phyloP scores from a whole-genome alignment of 2,797 vertebrate genomes.

The Rhabdophis nuchalis region DNA sequence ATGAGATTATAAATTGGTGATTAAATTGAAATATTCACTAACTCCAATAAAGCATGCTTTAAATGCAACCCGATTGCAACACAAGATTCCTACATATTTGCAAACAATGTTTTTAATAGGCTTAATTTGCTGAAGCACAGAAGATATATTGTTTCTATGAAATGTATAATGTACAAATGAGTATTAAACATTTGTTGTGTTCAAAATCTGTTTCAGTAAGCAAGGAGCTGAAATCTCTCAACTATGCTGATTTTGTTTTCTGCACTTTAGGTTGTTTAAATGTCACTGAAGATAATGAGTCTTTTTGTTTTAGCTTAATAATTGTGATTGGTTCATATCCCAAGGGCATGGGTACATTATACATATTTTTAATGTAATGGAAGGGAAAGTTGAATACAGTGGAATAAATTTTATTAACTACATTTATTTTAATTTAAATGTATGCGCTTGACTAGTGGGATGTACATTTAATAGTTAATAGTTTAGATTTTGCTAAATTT shows the following conservation, averaged over 20 bases:
- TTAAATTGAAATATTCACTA: not conserved
- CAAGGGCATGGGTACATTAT: not conserved
- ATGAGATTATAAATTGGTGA: not conserved
- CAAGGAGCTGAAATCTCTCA: not conserved
- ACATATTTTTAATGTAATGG: not conserved
- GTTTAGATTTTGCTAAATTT: not conserved
- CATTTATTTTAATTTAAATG: not conserved
- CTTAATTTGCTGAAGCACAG: not conserved
- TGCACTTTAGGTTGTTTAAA: not conserved
- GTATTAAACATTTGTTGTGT: not conserved
- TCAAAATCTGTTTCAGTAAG: not conserved
- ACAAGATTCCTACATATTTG: not conserved
- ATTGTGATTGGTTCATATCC: not conserved
- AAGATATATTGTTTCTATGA: not conserved
- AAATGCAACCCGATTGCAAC: not conserved
- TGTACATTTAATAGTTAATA: not conserved
- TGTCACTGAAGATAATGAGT: not conserved
- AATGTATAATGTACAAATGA: not conserved
- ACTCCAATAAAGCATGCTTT: not conserved
- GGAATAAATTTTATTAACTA: not conserved
- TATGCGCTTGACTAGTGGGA: not conserved
- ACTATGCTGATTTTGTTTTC: not conserved
- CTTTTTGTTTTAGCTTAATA: not conserved
- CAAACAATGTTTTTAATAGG: not conserved
- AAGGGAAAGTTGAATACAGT: not conserved